Evolutionary conservation across 2,113 vertebrate genomes (phyloP), one percentile per base, ranked within the genome.

Genomic region (Climacteris rufus): DNA sequence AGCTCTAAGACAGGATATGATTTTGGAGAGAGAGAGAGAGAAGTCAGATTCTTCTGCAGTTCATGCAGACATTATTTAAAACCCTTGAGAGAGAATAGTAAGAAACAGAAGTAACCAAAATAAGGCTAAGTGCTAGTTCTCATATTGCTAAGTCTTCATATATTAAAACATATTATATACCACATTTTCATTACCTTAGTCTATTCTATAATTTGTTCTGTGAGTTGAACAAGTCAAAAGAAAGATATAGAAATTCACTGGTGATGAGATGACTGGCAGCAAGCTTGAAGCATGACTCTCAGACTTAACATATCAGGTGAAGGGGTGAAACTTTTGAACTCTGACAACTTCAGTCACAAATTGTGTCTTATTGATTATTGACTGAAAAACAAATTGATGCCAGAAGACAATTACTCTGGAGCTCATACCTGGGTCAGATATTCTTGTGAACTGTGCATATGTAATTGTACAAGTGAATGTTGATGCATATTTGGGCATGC

Each of bases 51-150:
- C 70, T 83, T 69, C 74, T 69, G 66, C 49, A 85, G 66, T 80
- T 84, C 70, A 27, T 61, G 24, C 2, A 2, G 68, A 74, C 42
- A 66, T 84, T 87, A 90, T 77, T 93, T 93, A 88, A 97, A 94
- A 78, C 56, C 42, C 79, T 78, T 66, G 79, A 93, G 92, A 93
- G 42, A 40, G 54, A 88, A 47, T 5, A 88, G 60, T 52, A 86
- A 91, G 75, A 88, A 94, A 77, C 64, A 88, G 85, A 95, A 95
- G 60, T 88, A 96, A 89, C 76, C 85, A 83, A 86, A 96, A 83
- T 91, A 87, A 83, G 68, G 68, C 50, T 83, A 87, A 94, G 64
- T 88, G 42, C 59, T 86, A 74, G 79, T 77, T 96, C 84, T 83
- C 61, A 83, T 76, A 70, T 93, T 89, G 78, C 84, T 78, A 88